A percentile compares a stretch with the other conserved stretches of the same genome.
These are phyloP conservation scores for Capitulum mitella DNA, from an alignment of 2,888 invertebrate genomes.

Conservation along the genomic window DNA sequence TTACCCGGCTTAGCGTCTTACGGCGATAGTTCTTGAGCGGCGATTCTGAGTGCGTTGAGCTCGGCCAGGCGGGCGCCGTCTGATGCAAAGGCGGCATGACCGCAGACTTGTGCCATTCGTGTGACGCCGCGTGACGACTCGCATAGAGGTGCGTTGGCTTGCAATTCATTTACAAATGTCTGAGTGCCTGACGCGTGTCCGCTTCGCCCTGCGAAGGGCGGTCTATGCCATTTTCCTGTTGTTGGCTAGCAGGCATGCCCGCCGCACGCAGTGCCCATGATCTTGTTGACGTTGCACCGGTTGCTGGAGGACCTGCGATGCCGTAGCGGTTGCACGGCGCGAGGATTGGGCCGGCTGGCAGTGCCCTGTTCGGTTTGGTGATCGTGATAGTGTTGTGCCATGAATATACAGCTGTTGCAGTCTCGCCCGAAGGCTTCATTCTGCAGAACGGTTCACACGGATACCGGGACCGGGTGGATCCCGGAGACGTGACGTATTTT, in stretches of 20 bases:
- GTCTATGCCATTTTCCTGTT: not conserved
- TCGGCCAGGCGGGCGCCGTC: not conserved
- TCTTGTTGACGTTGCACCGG: not conserved
- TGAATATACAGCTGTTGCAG: slow-evolving; percentile 3
- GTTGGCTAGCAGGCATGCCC: not conserved
- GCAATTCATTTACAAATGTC: not conserved
- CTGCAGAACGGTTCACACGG: too few species aligned
- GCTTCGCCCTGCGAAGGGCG: not conserved
- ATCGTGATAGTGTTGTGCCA: slow-evolving; percentile 18
- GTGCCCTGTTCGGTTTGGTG: not conserved
- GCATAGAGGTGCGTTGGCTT: not conserved
- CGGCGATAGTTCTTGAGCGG: too few species aligned
- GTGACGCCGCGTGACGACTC: not conserved
- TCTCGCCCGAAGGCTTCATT: not conserved
- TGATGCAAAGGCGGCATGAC: not conserved
- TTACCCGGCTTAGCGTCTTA: too few species aligned
- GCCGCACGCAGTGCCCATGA: not conserved
- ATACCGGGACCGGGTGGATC: too few species aligned
- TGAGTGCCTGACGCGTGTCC: not conserved
- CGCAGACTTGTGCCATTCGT: not conserved
- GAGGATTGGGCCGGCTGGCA: not conserved
- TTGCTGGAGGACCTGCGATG: not conserved
- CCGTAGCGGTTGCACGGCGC: not conserved
- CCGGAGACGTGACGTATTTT: too few species aligned
- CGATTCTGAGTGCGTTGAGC: too few species aligned